Evolutionary conservation across 2,113 vertebrate species (phyloP).

Genomic region (Corynorhinus townsendii): DNA sequence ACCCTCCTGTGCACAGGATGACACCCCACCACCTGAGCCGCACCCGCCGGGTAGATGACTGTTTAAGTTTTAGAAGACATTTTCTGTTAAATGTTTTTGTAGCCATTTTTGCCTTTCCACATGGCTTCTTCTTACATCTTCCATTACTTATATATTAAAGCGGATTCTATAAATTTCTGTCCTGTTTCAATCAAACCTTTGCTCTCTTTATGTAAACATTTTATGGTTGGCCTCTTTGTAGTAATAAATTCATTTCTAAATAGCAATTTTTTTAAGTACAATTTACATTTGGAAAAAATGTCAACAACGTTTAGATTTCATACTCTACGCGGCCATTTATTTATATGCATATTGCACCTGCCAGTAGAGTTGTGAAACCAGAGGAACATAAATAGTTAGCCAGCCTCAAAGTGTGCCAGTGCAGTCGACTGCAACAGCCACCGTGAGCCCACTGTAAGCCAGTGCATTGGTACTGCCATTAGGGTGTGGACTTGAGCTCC

Average conservation of each 20-base stretch:
- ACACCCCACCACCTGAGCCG: not conserved
- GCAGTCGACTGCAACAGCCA: not conserved
- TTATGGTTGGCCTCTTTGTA: not conserved
- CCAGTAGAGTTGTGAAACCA: not conserved
- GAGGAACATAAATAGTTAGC: not conserved
- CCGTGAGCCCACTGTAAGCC: not conserved
- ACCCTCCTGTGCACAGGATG: not conserved
- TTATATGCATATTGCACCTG: not conserved
- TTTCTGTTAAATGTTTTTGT: not conserved
- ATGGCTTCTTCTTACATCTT: not conserved
- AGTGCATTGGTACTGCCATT: constrained; percentile 12
- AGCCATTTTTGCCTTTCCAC: not conserved
- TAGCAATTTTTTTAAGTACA: not conserved
- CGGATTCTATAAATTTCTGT: not conserved
- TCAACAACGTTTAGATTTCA: not conserved
- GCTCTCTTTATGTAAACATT: not conserved
- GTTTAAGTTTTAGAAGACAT: not conserved
- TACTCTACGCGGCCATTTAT: not conserved
- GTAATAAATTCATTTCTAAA: not conserved
- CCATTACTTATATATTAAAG: not conserved
- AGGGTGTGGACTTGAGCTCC: not conserved
- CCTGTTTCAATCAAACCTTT: not conserved
- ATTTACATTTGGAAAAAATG: not conserved
- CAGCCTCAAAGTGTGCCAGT: not conserved
- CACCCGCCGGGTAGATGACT: not conserved